Evolutionary conservation across 2,797 vertebrate species (phyloP).

Genomic region (Micropoecilia bifurca): DNA sequence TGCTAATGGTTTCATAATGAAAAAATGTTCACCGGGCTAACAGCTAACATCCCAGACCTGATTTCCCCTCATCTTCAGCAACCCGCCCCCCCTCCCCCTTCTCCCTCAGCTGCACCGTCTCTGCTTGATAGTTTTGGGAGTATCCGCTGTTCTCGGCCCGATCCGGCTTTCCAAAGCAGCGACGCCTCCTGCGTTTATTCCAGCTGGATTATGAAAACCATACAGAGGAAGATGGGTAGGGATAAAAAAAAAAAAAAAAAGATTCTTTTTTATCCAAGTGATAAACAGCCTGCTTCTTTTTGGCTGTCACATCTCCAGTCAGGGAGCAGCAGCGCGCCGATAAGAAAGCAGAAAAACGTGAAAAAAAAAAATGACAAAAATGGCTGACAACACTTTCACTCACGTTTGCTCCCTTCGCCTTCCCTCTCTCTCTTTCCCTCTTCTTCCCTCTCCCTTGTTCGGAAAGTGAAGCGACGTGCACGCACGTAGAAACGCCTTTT

Average conservation of each 20-base stretch:
- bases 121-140: constrained; percentile 80
- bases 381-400: constrained; percentile 98
- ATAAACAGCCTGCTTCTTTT: constrained; percentile 18
- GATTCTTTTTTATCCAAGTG: constrained; percentile 49
- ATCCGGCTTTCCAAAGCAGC: constrained; percentile 43
- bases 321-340: constrained; percentile 45
- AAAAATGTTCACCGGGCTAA: constrained; percentile 84
- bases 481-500: constrained; percentile 82
- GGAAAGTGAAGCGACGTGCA: constrained; percentile 58
- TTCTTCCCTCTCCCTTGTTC: constrained; percentile 37
- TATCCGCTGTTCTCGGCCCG: constrained; percentile 80
- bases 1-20: constrained; percentile 99
- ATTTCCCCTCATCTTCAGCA: constrained; percentile 71
- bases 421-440: constrained; percentile 25
- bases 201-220: constrained; percentile 65
- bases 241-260: constrained; percentile 6
- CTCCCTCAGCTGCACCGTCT: constrained; percentile 50
- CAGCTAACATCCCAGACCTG: constrained; percentile 90
- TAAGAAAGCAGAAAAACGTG: constrained; percentile 49
- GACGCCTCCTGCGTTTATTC: constrained; percentile 55
- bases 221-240: background rate
- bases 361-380: constrained; percentile 87
- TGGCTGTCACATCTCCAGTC: constrained; percentile 64
- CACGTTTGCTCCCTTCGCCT: constrained; percentile 76
- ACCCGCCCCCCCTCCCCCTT: constrained; percentile 51